These are phyloP conservation scores for Cyanoderma ruficeps DNA, from an alignment of 2,113 vertebrate species.

Conservation along the genomic window DNA sequence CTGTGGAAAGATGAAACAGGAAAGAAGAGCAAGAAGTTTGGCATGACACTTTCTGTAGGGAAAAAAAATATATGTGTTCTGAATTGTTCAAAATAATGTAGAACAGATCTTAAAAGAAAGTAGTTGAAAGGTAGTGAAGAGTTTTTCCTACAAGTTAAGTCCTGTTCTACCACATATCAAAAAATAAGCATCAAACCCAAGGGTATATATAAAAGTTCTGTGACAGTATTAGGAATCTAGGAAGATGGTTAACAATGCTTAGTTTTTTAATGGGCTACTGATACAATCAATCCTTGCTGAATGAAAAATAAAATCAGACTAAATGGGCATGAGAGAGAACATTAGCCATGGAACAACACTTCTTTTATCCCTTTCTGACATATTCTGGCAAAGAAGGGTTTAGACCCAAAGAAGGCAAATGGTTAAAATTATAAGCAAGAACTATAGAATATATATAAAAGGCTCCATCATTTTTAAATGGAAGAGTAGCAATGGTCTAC, in stretches of 20 bases:
- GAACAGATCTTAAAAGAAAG: not conserved
- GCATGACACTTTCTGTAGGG: not conserved
- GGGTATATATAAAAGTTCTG: not conserved
- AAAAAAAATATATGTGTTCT: not conserved
- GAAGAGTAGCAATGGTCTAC: not conserved
- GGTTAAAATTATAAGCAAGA: not conserved
- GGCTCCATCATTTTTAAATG: fast-evolving
- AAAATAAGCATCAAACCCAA: not conserved
- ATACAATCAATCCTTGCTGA: not conserved
- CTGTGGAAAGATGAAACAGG: not conserved
- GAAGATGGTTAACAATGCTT: not conserved
- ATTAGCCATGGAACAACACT: not conserved
- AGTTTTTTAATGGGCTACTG: not conserved
- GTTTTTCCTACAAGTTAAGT: not conserved
- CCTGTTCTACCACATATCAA: not conserved
- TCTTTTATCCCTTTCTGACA: not conserved
- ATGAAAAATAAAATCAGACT: not conserved
- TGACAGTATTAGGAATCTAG: not conserved
- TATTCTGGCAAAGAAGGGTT: not conserved
- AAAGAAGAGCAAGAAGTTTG: not conserved
- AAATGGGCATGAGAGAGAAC: not conserved
- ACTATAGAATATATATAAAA: not conserved
- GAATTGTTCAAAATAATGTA: not conserved
- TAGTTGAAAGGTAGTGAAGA: not conserved
- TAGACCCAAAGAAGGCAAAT: not conserved